Percentiles rank a stretch among this genome's conserved stretches.
Evolutionary conservation across 2,888 invertebrate species (phyloP).

Genomic region (Choreutis nemorana): DNA sequence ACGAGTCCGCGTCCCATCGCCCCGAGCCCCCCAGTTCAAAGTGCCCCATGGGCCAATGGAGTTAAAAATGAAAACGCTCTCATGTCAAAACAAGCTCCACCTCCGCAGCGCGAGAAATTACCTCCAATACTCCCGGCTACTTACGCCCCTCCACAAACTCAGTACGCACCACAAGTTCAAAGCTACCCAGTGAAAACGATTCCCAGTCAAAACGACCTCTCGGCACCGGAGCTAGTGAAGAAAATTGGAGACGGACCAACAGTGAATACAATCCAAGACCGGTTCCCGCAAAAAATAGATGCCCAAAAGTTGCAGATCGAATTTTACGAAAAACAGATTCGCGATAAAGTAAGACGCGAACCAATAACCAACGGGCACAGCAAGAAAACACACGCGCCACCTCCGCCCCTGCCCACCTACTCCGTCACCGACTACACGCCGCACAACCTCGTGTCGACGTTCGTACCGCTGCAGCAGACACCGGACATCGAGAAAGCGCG

Average conservation of each 20-base stretch:
- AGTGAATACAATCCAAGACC: neutral
- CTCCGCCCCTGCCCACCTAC: slow-evolving; percentile 29
- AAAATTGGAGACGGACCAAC: slow-evolving; percentile 17
- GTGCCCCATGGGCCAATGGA: slow-evolving; percentile 15
- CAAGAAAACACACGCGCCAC: slow-evolving; percentile 17
- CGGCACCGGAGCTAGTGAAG: slow-evolving; percentile 52
- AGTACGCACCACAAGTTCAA: slow-evolving; percentile 5
- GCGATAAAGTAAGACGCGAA: slow-evolving; percentile 38
- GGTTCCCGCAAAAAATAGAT: slow-evolving; percentile 29
- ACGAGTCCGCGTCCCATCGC: slow-evolving; percentile 19
- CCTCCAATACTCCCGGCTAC: slow-evolving; percentile 17
- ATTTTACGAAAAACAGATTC: slow-evolving; percentile 57
- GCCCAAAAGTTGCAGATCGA: slow-evolving; percentile 54
- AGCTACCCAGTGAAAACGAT: slow-evolving; percentile 38
- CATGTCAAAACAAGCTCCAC: neutral
- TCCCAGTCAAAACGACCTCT: slow-evolving; percentile 42
- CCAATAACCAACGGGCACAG: slow-evolving; percentile 21
- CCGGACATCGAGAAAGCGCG: slow-evolving; percentile 59
- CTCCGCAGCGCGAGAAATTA: slow-evolving; percentile 12
- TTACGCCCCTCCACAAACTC: slow-evolving; percentile 23
- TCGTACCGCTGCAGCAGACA: slow-evolving; percentile 55
- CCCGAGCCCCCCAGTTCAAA: slow-evolving; percentile 19
- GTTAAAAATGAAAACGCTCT: too few relatives aligned
- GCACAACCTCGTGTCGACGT: slow-evolving; percentile 39
- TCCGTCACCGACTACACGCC: slow-evolving; percentile 60